Conservation (phyloP, 1,140 invertebrate genomes). For the Ceratina japonica region DNA sequence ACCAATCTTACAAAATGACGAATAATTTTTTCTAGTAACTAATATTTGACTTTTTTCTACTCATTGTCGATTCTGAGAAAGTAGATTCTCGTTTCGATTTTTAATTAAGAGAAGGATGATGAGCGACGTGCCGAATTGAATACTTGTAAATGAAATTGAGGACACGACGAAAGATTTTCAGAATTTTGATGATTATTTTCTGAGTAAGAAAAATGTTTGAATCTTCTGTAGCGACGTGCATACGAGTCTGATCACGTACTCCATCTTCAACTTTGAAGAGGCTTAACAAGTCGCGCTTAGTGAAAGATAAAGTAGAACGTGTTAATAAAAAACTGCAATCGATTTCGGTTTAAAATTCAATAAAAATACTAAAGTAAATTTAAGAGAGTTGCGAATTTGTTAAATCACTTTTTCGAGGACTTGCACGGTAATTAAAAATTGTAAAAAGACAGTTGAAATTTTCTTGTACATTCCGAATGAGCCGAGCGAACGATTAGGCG, state of each 20-base stretch:
- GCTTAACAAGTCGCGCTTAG: too few relatives aligned
- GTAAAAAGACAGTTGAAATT: too few relatives aligned
- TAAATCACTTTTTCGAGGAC: too few relatives aligned
- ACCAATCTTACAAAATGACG: neutral
- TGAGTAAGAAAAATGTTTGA: neutral
- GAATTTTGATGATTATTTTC: neutral
- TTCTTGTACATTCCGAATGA: too few relatives aligned
- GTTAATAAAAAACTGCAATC: neutral
- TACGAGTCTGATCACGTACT: neutral
- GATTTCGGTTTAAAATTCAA: neutral
- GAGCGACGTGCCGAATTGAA: slow-evolving; percentile 9
- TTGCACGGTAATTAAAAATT: too few relatives aligned
- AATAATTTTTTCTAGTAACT: neutral
- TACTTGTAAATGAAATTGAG: slow-evolving; percentile 12
- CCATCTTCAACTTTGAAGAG: neutral
- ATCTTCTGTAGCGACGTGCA: slow-evolving; percentile 6
- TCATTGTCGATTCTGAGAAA: neutral
- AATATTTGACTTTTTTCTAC: neutral
- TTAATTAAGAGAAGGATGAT: neutral
- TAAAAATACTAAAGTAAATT: neutral
- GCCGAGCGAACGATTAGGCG: too few relatives aligned
- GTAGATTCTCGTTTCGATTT: neutral
- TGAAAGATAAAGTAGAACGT: slow-evolving; percentile 2
- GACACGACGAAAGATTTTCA: slow-evolving; percentile 3
- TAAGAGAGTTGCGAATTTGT: too few relatives aligned